A percentile compares a stretch with the other conserved stretches of the same genome.
Conservation (phyloP, 2,797 vertebrate genomes). For the Taenioides sp. region DNA sequence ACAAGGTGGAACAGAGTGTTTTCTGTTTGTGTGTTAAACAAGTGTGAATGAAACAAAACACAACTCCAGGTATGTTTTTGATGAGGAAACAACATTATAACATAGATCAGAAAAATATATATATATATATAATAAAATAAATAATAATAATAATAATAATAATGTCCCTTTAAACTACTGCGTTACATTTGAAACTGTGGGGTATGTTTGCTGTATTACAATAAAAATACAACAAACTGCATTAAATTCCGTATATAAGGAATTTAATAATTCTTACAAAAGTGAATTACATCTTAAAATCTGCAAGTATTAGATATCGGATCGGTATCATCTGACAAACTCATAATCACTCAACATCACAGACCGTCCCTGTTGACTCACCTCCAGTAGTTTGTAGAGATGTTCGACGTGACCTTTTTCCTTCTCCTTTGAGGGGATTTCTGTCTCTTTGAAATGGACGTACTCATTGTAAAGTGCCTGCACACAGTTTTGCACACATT, state of each 20-base stretch:
- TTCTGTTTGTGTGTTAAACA: too few relatives aligned
- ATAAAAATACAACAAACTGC: not conserved
- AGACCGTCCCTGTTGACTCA: slow-evolving; percentile 19
- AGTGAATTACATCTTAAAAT: not conserved
- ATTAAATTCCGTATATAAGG: not conserved
- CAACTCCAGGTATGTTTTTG: too few relatives aligned
- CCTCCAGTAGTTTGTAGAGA: slow-evolving; percentile 94
- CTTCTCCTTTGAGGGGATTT: slow-evolving; percentile 89
- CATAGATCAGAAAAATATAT: too few relatives aligned
- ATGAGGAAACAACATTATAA: too few relatives aligned
- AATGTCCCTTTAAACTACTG: too few relatives aligned
- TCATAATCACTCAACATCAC: too few relatives aligned
- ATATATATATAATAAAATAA: too few relatives aligned
- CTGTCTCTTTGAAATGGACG: slow-evolving; percentile 98
- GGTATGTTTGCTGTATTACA: not conserved
- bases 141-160: too few relatives aligned
- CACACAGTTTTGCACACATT: not conserved
- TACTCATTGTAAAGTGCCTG: slow-evolving; percentile 99
- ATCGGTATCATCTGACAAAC: not conserved
- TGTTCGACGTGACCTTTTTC: slow-evolving; percentile 90
- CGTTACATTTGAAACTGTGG: not conserved
- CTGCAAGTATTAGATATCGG: not conserved
- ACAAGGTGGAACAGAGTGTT: too few relatives aligned
- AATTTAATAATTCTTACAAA: not conserved
- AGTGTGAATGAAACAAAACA: too few relatives aligned